phyloP scores from a whole-genome alignment of 2,797 vertebrate genomes.

The Potorous gilbertii region DNA sequence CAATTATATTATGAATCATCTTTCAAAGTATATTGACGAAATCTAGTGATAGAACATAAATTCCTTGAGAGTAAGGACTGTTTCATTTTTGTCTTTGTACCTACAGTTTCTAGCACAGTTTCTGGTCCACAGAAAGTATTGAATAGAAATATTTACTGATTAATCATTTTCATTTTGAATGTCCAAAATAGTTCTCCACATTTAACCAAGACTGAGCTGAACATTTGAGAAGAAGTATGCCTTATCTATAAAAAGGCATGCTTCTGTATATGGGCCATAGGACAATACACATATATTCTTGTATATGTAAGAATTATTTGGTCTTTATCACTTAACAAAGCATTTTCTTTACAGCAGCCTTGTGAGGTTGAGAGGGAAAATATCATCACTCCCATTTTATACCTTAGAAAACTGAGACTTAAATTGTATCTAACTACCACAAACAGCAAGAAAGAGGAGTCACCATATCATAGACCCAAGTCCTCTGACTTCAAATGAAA shows the following conservation, averaged over 20 bases:
- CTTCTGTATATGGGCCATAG: background rate
- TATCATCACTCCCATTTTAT: background rate
- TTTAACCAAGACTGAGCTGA: background rate
- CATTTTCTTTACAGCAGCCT: background rate
- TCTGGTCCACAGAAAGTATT: background rate
- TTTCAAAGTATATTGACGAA: background rate
- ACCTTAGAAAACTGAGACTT: background rate
- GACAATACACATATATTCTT: background rate
- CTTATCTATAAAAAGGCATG: background rate
- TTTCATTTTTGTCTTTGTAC: background rate
- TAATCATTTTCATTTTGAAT: background rate
- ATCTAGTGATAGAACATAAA: background rate
- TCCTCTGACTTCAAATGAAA: background rate
- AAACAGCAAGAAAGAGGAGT: background rate
- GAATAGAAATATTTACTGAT: background rate
- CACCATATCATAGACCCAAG: background rate
- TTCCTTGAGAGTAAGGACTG: background rate
- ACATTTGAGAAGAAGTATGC: background rate
- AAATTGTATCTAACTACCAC: background rate
- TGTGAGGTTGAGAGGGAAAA: background rate
- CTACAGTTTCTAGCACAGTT: background rate
- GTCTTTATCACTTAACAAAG: background rate
- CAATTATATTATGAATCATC: background rate
- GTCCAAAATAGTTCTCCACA: background rate
- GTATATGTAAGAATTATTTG: background rate